A percentile compares a stretch with the other conserved stretches of the same genome.
Conservation (phyloP, 2,113 vertebrate species). For the Sphaerodactylus townsendi region DNA sequence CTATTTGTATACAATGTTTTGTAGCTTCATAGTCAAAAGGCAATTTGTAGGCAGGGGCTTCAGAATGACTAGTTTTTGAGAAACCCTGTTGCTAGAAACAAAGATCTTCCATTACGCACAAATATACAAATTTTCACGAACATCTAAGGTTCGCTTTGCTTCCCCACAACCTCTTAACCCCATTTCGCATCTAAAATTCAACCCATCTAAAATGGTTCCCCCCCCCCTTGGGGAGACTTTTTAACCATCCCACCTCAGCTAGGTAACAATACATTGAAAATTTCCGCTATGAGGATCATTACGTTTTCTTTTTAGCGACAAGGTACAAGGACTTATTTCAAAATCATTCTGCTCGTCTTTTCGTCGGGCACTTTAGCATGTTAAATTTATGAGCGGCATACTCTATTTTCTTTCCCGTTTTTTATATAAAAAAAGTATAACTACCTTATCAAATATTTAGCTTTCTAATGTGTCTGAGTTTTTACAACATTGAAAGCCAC, state of each 20-base stretch:
- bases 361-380: constrained; percentile 12
- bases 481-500: background rate
- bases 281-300: constrained; percentile 22
- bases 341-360: constrained; percentile 32
- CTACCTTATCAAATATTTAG: background rate
- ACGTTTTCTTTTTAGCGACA: constrained; percentile 4
- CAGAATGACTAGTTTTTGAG: background rate
- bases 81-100: background rate
- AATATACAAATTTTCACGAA: background rate
- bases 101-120: background rate
- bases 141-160: background rate
- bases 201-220: background rate
- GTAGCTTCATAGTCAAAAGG: too few relatives aligned
- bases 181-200: background rate
- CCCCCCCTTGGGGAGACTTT: background rate
- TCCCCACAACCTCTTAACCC: background rate
- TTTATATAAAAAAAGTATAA: constrained; percentile 34
- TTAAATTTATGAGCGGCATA: constrained; percentile 42
- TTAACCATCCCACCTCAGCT: constrained; percentile 26
- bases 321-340: constrained; percentile 22
- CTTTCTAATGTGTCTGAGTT: constrained; percentile 3
- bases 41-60: too few relatives aligned
- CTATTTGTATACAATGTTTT: too few relatives aligned
- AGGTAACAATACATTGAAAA: constrained; percentile 31
- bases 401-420: background rate